These are phyloP conservation scores for Catonia carolina DNA, from an alignment of 2,888 invertebrate species.

Conservation along the genomic window DNA sequence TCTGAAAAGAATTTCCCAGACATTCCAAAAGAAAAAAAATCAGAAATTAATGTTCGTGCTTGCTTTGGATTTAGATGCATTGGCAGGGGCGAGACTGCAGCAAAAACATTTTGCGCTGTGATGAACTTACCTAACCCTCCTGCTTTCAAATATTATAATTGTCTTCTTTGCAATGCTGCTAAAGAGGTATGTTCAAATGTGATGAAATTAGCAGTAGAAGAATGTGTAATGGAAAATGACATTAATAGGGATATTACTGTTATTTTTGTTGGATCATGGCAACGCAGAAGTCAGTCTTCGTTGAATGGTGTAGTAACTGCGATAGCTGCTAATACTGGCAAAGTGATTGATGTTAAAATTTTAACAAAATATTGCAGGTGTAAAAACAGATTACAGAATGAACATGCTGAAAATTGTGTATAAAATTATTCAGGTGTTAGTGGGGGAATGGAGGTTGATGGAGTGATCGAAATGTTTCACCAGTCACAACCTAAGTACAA, in stretches of 20 bases:
- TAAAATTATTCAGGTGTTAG: slow-evolving; percentile 27
- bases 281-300: slow-evolving; percentile 4
- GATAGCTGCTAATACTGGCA: neutral
- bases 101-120: neutral
- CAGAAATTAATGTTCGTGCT: slow-evolving; percentile 2
- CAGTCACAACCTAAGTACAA: slow-evolving; percentile 13
- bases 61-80: neutral
- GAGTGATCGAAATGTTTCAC: slow-evolving; percentile 22
- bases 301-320: slow-evolving; percentile 3
- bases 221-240: slow-evolving; percentile 5
- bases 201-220: slow-evolving; percentile 9
- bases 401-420: slow-evolving; percentile 14
- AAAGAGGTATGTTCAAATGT: slow-evolving; percentile 3
- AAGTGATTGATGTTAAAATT: slow-evolving; percentile 4
- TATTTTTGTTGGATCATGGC: slow-evolving; percentile 3
- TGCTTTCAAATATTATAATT: neutral
- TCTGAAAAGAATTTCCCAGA: too few relatives aligned
- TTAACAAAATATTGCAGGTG: slow-evolving; percentile 7
- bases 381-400: slow-evolving; percentile 8
- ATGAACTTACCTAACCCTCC: slow-evolving; percentile 1
- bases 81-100: neutral
- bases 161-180: neutral
- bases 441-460: slow-evolving; percentile 29
- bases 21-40: neutral
- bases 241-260: neutral